Conservation (phyloP, 2,113 vertebrate species). For the Brachyhypopomus gauderio region DNA sequence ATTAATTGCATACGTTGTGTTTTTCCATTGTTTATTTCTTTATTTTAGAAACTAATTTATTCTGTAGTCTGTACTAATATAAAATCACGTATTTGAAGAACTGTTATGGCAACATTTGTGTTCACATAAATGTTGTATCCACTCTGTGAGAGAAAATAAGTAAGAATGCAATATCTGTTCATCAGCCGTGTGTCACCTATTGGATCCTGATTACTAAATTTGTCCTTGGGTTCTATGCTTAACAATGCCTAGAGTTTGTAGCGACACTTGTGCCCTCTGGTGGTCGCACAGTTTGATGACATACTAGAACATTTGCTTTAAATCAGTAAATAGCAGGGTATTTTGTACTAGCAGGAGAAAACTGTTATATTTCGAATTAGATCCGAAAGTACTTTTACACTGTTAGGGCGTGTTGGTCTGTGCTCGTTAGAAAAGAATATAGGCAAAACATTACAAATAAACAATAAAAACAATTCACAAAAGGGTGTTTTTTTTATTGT, state of each 20-base stretch:
- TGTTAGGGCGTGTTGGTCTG: slow-evolving; percentile 40
- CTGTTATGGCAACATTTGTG: not conserved
- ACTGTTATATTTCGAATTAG: slow-evolving; percentile 59
- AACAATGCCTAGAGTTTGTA: slow-evolving; percentile 12
- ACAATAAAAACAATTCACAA: slow-evolving; percentile 54
- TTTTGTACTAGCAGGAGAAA: slow-evolving; percentile 60
- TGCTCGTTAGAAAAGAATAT: slow-evolving; percentile 47
- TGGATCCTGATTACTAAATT: slow-evolving; percentile 12
- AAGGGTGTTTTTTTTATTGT: not conserved
- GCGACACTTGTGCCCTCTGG: slow-evolving; percentile 39
- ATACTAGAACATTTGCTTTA: slow-evolving; percentile 40
- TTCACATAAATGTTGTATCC: not conserved
- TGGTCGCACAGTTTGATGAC: slow-evolving; percentile 41
- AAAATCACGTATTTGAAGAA: slow-evolving; percentile 8
- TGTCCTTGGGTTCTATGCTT: slow-evolving; percentile 8
- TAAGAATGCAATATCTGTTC: slow-evolving; percentile 3
- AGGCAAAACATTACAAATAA: slow-evolving; percentile 47
- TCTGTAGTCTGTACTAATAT: not conserved
- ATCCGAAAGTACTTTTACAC: slow-evolving; percentile 44
- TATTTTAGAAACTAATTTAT: not conserved
- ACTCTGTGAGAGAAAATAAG: not conserved
- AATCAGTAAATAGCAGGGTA: slow-evolving; percentile 64
- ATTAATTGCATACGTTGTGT: not conserved
- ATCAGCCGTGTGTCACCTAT: not conserved
- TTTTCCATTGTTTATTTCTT: not conserved